These are phyloP conservation scores for Limnephilus rhombicus DNA, from an alignment of 2,888 invertebrate genomes.

Conservation along the genomic window DNA sequence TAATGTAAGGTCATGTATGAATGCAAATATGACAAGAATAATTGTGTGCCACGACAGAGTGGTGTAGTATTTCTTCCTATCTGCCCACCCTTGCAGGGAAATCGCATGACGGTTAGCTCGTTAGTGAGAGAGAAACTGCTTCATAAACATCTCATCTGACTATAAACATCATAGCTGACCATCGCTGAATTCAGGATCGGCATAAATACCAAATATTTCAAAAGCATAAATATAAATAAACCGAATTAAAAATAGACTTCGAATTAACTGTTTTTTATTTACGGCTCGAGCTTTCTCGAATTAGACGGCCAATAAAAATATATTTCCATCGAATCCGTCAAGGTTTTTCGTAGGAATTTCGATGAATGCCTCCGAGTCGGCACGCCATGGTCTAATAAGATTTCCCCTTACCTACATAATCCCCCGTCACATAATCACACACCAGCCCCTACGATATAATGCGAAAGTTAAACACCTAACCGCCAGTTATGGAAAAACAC, in stretches of 20 bases:
- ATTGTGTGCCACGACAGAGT: too few relatives aligned
- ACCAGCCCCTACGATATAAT: not conserved
- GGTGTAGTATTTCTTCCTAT: not conserved
- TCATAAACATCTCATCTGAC: not conserved
- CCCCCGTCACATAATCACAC: constrained; percentile 10
- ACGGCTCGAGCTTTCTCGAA: not conserved
- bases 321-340: not conserved
- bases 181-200: not conserved
- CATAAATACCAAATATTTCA: not conserved
- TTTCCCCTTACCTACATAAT: not conserved
- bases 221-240: not conserved
- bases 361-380: not conserved
- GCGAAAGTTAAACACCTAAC: not conserved
- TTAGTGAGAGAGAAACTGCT: not conserved
- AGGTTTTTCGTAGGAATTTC: not conserved
- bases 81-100: not conserved
- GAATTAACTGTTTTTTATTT: not conserved
- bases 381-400: constrained; percentile 13
- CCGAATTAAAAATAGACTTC: not conserved
- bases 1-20: too few relatives aligned
- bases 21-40: too few relatives aligned
- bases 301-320: not conserved
- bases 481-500: not conserved
- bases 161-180: not conserved
- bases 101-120: not conserved